Evolutionary conservation across 2,888 invertebrate species (phyloP).

Genomic region (Apamea sordens): DNA sequence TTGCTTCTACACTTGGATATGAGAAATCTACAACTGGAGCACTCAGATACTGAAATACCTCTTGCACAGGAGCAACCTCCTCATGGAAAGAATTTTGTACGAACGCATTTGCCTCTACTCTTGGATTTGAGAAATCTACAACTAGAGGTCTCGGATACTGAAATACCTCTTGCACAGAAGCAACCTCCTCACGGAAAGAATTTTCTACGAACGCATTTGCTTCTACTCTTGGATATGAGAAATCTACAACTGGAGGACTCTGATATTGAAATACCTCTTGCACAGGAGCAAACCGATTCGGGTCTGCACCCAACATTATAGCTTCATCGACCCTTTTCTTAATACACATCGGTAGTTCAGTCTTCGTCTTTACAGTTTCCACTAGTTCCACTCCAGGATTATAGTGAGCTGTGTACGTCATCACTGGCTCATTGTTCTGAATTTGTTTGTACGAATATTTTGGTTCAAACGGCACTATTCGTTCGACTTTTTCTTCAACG

Average conservation of each 20-base stretch:
- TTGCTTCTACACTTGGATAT: conserved; percentile 17
- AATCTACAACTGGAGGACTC: background rate
- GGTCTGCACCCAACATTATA: conserved; percentile 30
- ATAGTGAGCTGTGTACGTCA: conserved; percentile 66
- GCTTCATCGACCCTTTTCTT: conserved; percentile 65
- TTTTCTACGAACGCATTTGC: background rate
- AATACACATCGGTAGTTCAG: conserved; percentile 65
- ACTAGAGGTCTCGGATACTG: background rate
- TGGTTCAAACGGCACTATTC: conserved; percentile 44
- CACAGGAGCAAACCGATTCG: background rate
- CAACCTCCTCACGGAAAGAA: background rate
- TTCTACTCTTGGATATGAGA: background rate
- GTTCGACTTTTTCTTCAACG: conserved; percentile 36
- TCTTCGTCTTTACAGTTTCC: conserved; percentile 59
- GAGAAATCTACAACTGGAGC: conserved; percentile 17
- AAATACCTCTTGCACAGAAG: background rate
- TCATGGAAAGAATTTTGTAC: background rate
- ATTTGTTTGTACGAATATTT: conserved; percentile 72
- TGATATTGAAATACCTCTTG: background rate
- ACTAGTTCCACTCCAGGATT: conserved; percentile 66
- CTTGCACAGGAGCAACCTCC: background rate
- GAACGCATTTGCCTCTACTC: background rate
- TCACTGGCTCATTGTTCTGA: conserved; percentile 63
- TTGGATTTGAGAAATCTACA: background rate
- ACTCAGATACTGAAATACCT: conserved; percentile 8